Percentiles rank a stretch among this genome's conserved stretches.
These are phyloP conservation scores for Artemia sinica DNA, from an alignment of 2,888 invertebrate genomes.

Conservation along the genomic window DNA sequence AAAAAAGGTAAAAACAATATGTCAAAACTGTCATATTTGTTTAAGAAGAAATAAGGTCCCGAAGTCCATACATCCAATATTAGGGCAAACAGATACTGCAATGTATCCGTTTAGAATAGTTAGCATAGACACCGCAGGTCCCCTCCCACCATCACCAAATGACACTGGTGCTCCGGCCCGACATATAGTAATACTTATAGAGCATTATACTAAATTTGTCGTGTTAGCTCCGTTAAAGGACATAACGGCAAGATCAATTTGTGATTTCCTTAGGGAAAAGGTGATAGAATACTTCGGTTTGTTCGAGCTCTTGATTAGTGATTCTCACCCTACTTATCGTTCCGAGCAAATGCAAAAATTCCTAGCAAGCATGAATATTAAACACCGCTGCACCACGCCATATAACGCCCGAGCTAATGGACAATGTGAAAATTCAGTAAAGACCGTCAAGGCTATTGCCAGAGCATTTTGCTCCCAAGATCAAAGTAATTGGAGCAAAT, in stretches of 20 bases:
- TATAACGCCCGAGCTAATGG: not conserved
- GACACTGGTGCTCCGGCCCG: too few species aligned
- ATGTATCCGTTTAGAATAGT: not conserved
- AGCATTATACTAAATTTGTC: too few species aligned
- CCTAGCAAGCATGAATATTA: not conserved
- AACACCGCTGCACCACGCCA: not conserved
- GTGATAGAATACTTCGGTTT: too few species aligned
- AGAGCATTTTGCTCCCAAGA: not conserved
- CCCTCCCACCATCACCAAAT: not conserved
- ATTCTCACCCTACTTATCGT: too few species aligned
- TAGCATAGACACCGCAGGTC: not conserved
- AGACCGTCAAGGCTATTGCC: not conserved
- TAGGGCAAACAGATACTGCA: not conserved
- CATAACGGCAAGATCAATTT: not conserved
- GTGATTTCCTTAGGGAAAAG: too few species aligned
- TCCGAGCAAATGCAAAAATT: too few species aligned
- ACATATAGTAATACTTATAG: too few species aligned
- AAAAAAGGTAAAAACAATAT: not conserved
- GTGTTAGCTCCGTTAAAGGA: too few species aligned
- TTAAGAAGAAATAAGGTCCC: not conserved
- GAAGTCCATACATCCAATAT: not conserved
- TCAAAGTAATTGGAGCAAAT: not conserved
- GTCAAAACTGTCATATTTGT: not conserved
- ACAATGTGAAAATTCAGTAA: constrained; percentile 6
- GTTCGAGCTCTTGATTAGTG: too few species aligned